Base-by-base conservation (phyloP, 37 sponge, comb jelly and placozoan species). In the Agelas oroides region DNA sequence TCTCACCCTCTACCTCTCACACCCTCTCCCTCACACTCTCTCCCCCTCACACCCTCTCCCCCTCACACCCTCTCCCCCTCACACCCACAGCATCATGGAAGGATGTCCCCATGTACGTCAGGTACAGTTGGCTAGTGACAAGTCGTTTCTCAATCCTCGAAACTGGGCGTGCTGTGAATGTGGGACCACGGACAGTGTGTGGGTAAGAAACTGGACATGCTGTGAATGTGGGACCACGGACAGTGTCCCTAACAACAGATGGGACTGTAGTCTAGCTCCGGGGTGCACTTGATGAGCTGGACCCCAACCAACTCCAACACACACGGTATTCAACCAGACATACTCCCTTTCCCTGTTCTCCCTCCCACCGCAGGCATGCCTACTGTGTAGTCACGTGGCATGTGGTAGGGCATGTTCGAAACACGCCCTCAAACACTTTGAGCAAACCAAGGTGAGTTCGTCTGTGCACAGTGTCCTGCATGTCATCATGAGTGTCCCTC, bases 321-420 rank as follows among this genome's bases (percentile, higher is more conserved):
- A n/a, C n/a, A n/a, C n/a, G n/a, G n/a, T n/a, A n/a, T n/a, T n/a
- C n/a, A n/a, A n/a, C n/a, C n/a, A n/a, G n/a, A n/a, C n/a, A n/a
- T n/a, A n/a, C n/a, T n/a, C n/a, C n/a, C n/a, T n/a, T n/a, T n/a
- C n/a, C n/a, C n/a, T n/a, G n/a, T n/a, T n/a, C n/a, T n/a, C n/a
- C n/a, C n/a, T n/a, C n/a, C n/a, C n/a, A n/a, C n/a, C n/a, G n/a
- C 60, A 92, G 92, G 92, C 92, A 20, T 92, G 92, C 59, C 70
- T 92, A 38, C 58, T 73, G 39, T 92, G 92, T 31, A 75, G 66
- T 54, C 80, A 92, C 73, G 73, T 92, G 32, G 87, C 82, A 18
- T 92, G 92, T 87, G 88, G 84, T n/a, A 32, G 83, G n/a, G 54
- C 64, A n/a, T 68, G 63, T 60, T 83, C 59, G 8, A 82, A 79